A percentile compares a stretch with the other conserved stretches of the same genome.
These are phyloP conservation scores for Elaeidobius kamerunicus DNA, from an alignment of 2,888 invertebrate genomes.

Conservation along the genomic window DNA sequence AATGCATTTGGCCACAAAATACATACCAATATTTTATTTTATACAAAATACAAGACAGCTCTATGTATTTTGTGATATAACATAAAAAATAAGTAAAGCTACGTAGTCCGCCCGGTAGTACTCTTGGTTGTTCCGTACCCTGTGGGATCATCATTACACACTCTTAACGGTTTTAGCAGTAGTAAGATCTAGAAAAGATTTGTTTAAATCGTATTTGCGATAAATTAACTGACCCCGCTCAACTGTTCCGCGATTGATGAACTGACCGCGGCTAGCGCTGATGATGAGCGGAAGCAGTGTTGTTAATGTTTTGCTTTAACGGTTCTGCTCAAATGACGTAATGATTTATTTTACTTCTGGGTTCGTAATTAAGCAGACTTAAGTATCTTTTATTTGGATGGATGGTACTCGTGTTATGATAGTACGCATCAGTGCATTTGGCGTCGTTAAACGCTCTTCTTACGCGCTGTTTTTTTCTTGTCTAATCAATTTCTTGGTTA, in stretches of 20 bases:
- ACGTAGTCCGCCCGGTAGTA: too few species aligned
- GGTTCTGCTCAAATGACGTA: slow-evolving; percentile 11
- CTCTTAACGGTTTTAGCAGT: too few species aligned
- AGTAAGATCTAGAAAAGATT: too few species aligned
- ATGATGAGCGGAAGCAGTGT: slow-evolving; percentile 13
- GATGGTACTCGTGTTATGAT: slow-evolving; percentile 2
- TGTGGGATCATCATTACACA: too few species aligned
- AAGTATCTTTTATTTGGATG: slow-evolving; percentile 6
- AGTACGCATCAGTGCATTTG: not conserved
- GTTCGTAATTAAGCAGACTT: slow-evolving; percentile 7
- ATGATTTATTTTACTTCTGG: slow-evolving; percentile 11
- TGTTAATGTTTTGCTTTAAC: slow-evolving; percentile 16
- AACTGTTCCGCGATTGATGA: slow-evolving; percentile 13
- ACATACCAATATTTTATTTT: too few species aligned
- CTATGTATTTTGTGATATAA: too few species aligned
- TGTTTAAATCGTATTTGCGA: too few species aligned
- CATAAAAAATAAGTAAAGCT: too few species aligned
- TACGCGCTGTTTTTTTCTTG: not conserved
- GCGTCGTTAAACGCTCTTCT: not conserved
- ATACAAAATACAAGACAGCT: too few species aligned
- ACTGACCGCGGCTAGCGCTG: not conserved
- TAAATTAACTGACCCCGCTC: slow-evolving; percentile 12
- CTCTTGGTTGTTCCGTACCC: too few species aligned
- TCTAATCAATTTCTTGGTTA: too few species aligned
- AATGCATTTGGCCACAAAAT: too few species aligned